These are phyloP conservation scores for Micronycteris hirsuta DNA, from an alignment of 2,113 vertebrate species.

Conservation along the genomic window DNA sequence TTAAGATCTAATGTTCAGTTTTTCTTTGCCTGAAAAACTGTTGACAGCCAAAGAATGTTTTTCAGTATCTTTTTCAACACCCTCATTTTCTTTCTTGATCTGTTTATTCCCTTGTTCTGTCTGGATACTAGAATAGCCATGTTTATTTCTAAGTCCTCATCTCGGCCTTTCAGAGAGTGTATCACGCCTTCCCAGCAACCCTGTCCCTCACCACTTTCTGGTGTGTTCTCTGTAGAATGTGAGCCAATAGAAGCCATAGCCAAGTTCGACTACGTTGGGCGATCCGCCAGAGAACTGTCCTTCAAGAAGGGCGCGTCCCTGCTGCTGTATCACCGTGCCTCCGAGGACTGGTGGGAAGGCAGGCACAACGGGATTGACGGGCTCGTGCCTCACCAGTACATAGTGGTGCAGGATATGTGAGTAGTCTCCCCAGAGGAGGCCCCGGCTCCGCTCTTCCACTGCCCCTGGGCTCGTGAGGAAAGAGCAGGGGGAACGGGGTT, in stretches of 20 bases:
- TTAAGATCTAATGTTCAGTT: slow-evolving; percentile 16
- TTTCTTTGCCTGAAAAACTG: slow-evolving; percentile 24
- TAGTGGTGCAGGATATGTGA: slow-evolving; percentile 99
- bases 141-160: not conserved
- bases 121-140: not conserved
- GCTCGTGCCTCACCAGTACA: slow-evolving; percentile 98
- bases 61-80: not conserved
- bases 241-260: slow-evolving; percentile 99
- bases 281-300: slow-evolving; percentile 94
- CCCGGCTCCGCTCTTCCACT: not conserved
- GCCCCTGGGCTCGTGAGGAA: not conserved
- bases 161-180: not conserved
- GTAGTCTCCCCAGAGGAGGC: slow-evolving; percentile 57
- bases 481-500: not conserved
- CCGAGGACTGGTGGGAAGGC: slow-evolving; percentile 99
- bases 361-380: slow-evolving; percentile 97
- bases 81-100: not conserved
- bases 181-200: not conserved
- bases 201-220: not conserved
- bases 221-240: slow-evolving; percentile 83
- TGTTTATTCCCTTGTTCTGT: not conserved
- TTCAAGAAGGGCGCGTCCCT: slow-evolving; percentile 99
- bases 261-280: slow-evolving; percentile 96
- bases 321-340: slow-evolving; percentile 95
- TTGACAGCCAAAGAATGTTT: not conserved